Conservation (phyloP, 2,888 invertebrate species). For the Fragum whitleyi region DNA sequence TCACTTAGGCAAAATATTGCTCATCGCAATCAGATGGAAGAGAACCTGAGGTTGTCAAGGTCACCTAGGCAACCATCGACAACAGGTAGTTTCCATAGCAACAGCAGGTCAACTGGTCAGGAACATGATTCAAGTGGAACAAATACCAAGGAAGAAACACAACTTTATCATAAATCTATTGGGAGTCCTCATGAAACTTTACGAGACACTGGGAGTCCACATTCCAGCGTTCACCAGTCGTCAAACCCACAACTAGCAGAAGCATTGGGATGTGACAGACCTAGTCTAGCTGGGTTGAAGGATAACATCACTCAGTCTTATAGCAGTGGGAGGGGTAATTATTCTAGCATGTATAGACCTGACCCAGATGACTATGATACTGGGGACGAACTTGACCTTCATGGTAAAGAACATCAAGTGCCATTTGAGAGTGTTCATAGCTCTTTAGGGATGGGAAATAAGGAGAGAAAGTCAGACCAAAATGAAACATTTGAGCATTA, state of each 20-base stretch:
- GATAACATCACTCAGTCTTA: constrained; percentile 16
- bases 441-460: constrained; percentile 14
- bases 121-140: neutral
- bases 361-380: constrained; percentile 15
- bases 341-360: neutral
- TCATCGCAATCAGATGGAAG: neutral
- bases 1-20: constrained; percentile 25
- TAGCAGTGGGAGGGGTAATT: neutral
- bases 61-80: neutral
- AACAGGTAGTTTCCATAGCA: neutral
- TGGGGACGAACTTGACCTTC: constrained; percentile 28
- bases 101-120: constrained; percentile 7
- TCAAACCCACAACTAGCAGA: neutral
- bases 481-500: constrained; percentile 51
- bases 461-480: constrained; percentile 37
- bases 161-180: constrained; percentile 23
- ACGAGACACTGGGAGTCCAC: constrained; percentile 6
- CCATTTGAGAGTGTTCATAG: constrained; percentile 45
- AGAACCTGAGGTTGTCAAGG: neutral
- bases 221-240: neutral
- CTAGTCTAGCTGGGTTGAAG: constrained; percentile 7
- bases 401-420: constrained; percentile 32
- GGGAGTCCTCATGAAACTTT: constrained; percentile 31
- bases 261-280: neutral
- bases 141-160: neutral